These are phyloP conservation scores for Procambarus clarkii DNA, from an alignment of 1,140 invertebrate species.

Conservation along the genomic window DNA sequence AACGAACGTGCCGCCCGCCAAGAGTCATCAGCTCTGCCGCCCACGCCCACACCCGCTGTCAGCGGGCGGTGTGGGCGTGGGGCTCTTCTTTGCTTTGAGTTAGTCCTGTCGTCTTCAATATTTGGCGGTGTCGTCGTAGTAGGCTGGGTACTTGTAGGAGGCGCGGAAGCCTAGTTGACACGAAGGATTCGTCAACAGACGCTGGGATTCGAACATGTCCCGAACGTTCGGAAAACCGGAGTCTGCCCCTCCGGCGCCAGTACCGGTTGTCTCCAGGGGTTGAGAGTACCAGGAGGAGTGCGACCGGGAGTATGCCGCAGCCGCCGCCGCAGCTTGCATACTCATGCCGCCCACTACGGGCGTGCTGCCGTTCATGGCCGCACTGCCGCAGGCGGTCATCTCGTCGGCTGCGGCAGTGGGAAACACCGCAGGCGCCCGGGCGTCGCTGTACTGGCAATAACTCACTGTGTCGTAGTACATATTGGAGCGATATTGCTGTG, in stretches of 20 bases:
- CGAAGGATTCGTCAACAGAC: slow-evolving; percentile 71
- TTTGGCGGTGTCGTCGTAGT: slow-evolving; percentile 70
- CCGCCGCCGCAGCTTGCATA: slow-evolving; percentile 64
- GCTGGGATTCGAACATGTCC: slow-evolving; percentile 72
- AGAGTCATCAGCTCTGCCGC: neutral
- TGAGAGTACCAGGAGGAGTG: slow-evolving; percentile 65
- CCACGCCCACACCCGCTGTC: neutral
- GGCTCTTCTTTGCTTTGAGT: neutral
- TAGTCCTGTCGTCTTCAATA: slow-evolving; percentile 35
- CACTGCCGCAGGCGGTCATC: slow-evolving; percentile 57
- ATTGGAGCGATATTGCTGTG: slow-evolving; percentile 67
- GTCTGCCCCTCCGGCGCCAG: slow-evolving; percentile 3
- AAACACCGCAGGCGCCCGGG: slow-evolving; percentile 54
- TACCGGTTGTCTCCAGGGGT: slow-evolving; percentile 54
- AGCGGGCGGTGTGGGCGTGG: neutral
- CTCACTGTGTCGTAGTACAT: slow-evolving; percentile 72
- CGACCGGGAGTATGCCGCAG: slow-evolving; percentile 66
- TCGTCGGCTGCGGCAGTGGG: slow-evolving; percentile 47
- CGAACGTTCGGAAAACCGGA: slow-evolving; percentile 71
- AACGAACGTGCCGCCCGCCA: neutral
- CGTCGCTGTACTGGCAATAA: slow-evolving; percentile 69
- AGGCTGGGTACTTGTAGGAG: slow-evolving; percentile 71
- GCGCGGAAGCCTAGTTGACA: slow-evolving; percentile 72
- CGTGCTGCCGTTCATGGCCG: slow-evolving; percentile 59
- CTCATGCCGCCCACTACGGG: slow-evolving; percentile 60